Percentiles rank a stretch among this genome's conserved stretches.
phyloP scores from a whole-genome alignment of 2,888 invertebrate species.

The Cyrtodaria siliqua region DNA sequence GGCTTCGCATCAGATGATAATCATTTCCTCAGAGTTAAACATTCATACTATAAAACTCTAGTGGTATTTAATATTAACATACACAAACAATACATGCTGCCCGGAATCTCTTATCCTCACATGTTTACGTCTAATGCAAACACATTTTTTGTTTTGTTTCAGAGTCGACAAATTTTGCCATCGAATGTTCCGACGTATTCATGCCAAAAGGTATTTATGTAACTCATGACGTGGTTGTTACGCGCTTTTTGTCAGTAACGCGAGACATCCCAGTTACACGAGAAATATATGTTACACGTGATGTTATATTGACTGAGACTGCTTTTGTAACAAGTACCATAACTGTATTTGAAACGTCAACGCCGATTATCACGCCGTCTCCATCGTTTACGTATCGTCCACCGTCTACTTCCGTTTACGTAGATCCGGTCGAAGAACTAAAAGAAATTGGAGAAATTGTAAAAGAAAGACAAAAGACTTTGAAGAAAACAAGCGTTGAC shows the following conservation, averaged over 20 bases:
- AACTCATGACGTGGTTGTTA: slow-evolving; percentile 25
- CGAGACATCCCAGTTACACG: slow-evolving; percentile 12
- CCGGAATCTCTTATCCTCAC: too few species aligned
- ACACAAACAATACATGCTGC: too few species aligned
- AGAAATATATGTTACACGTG: slow-evolving; percentile 20
- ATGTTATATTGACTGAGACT: slow-evolving; percentile 26
- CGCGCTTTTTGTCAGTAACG: slow-evolving; percentile 13
- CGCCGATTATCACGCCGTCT: slow-evolving; percentile 28
- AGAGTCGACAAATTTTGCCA: not conserved
- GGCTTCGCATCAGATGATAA: too few species aligned
- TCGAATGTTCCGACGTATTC: slow-evolving; percentile 17
- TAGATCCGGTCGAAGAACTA: slow-evolving; percentile 40
- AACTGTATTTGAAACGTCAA: slow-evolving; percentile 3
- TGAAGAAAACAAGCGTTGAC: slow-evolving; percentile 42
- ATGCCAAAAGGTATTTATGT: slow-evolving; percentile 11
- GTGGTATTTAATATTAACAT: too few species aligned
- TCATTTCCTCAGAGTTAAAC: too few species aligned
- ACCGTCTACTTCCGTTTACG: slow-evolving; percentile 20
- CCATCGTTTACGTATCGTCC: slow-evolving; percentile 5
- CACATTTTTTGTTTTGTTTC: too few species aligned
- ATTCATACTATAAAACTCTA: too few species aligned
- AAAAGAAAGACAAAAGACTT: slow-evolving; percentile 38
- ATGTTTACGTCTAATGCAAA: too few species aligned
- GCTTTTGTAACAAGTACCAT: slow-evolving; percentile 14
- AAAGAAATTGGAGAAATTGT: slow-evolving; percentile 38